These are phyloP conservation scores for Apodemus speciosus DNA, from an alignment of 2,113 vertebrate species.

Conservation along the genomic window DNA sequence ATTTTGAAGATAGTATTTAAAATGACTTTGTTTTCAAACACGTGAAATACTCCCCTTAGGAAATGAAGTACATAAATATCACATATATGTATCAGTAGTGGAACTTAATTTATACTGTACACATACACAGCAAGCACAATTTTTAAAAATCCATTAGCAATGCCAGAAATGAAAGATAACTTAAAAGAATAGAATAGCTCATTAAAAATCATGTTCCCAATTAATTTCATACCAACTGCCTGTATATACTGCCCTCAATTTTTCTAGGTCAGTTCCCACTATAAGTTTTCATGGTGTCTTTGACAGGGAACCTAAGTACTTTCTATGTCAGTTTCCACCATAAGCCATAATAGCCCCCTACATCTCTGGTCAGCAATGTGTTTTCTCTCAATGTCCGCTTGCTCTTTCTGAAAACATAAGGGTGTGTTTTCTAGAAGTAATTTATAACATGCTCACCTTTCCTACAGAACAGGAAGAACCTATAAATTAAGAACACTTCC, in stretches of 20 bases:
- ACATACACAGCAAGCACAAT: too few species aligned
- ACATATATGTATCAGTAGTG: background rate
- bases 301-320: constrained; percentile 12
- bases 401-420: constrained; percentile 8
- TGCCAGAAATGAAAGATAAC: background rate
- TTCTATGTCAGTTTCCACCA: background rate
- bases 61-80: background rate
- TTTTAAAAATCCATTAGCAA: background rate
- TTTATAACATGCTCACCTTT: constrained; percentile 1
- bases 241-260: background rate
- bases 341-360: too few species aligned
- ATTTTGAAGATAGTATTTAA: background rate
- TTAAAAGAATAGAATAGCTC: constrained; percentile 21
- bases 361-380: background rate
- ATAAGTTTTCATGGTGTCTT: background rate
- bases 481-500: constrained; percentile 1
- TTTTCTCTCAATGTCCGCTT: background rate
- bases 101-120: background rate
- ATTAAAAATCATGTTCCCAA: constrained; percentile 13
- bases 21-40: constrained; percentile 22
- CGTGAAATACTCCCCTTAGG: background rate
- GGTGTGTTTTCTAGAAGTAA: constrained; percentile 1
- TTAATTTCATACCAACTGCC: constrained; percentile 15
- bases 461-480: background rate
- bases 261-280: background rate